Conservation (phyloP, 1,140 invertebrate genomes). For the Euschistus heros region DNA sequence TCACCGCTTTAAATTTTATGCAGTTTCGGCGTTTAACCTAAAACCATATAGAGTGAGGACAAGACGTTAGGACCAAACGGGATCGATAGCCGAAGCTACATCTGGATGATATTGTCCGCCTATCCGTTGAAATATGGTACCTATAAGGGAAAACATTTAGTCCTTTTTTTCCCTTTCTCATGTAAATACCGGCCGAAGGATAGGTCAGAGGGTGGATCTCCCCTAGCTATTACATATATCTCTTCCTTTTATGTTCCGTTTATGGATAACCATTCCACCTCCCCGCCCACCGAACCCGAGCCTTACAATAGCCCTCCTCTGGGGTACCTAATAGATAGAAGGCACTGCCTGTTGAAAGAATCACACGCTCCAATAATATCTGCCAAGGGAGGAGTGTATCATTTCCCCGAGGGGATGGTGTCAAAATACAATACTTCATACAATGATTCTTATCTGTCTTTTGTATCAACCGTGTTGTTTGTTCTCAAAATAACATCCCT, state of each 20-base stretch:
- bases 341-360: neutral
- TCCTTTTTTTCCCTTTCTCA: conserved; percentile 1
- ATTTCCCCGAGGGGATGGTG: too few relatives aligned
- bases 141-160: conserved; percentile 5
- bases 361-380: neutral
- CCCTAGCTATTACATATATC: conserved; percentile 6
- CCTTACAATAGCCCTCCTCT: neutral
- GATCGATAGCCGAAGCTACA: too few relatives aligned
- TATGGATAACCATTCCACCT: conserved; percentile 7
- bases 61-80: too few relatives aligned
- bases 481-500: too few relatives aligned
- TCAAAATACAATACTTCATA: too few relatives aligned
- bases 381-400: too few relatives aligned
- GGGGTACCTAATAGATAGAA: neutral
- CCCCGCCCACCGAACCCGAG: neutral
- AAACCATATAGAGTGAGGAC: too few relatives aligned
- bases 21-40: too few relatives aligned
- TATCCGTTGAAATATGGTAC: conserved; percentile 1
- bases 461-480: too few relatives aligned
- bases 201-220: neutral
- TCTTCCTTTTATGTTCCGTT: conserved; percentile 5
- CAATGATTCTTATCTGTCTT: too few relatives aligned
- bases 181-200: neutral
- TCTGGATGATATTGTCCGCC: too few relatives aligned
- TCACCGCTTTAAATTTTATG: too few relatives aligned